Evolutionary conservation across 2,888 invertebrate genomes (phyloP).

Genomic region (Microlaimidae sp.): DNA sequence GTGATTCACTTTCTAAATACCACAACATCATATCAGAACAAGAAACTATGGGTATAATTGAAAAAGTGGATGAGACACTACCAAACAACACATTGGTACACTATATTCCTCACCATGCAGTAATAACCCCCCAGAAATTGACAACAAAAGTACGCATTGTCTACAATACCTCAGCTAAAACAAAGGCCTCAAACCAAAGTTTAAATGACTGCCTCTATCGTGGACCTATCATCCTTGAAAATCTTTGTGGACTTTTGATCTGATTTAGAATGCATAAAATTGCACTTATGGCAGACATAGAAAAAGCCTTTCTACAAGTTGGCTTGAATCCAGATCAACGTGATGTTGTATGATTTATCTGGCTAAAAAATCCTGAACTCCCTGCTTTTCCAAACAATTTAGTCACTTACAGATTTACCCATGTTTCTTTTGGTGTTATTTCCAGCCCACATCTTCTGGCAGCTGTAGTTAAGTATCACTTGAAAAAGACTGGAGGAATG

Average conservation of each 20-base stretch:
- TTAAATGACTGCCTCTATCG: constrained; percentile 8
- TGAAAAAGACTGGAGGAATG: no score
- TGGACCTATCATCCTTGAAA: constrained; percentile 2
- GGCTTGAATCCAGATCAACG: background rate
- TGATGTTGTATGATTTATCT: constrained; percentile 6
- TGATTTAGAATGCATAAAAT: background rate
- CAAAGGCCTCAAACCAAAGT: no score
- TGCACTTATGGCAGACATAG: constrained; percentile 5
- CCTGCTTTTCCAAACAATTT: background rate
- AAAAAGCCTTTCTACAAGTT: constrained; percentile 8
- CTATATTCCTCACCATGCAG: constrained; percentile 8
- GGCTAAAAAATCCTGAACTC: background rate
- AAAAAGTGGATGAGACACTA: no score
- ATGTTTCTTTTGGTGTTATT: constrained; percentile 10
- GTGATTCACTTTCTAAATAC: background rate
- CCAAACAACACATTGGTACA: no score
- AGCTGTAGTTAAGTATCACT: no score
- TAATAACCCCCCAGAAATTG: constrained; percentile 2
- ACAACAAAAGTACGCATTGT: constrained; percentile 6
- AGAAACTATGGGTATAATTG: constrained; percentile 7
- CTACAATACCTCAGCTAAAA: background rate
- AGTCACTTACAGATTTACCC: background rate
- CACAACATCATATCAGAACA: constrained; percentile 4
- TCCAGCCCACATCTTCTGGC: constrained; percentile 3
- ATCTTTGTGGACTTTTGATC: constrained; percentile 8